Evolutionary conservation across 1,140 invertebrate species (phyloP).

Genomic region (Dinothrombium tinctorium): DNA sequence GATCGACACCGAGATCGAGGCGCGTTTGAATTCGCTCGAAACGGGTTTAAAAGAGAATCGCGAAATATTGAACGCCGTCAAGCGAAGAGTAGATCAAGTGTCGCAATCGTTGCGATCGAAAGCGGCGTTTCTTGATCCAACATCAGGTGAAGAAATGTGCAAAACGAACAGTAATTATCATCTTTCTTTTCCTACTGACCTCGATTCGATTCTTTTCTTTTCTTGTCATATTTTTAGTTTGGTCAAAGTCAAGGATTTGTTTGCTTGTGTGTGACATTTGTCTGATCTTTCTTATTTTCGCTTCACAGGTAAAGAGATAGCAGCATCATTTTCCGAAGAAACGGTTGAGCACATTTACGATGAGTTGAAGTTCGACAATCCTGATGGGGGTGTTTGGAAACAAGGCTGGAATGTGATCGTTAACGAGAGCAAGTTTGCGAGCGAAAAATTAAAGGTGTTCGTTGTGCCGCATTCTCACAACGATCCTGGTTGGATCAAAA

Average conservation of each 20-base stretch:
- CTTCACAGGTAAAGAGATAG: neutral
- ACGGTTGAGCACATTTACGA: conserved; percentile 25
- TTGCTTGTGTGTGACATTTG: too few species aligned
- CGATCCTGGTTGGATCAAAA: conserved; percentile 86
- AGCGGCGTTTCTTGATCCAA: neutral
- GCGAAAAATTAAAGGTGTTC: conserved; percentile 69
- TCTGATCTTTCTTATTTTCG: too few species aligned
- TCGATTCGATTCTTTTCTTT: neutral
- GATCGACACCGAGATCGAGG: neutral
- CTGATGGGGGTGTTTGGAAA: conserved; percentile 93
- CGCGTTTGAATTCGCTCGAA: conserved; percentile 1
- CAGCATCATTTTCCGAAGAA: too few species aligned
- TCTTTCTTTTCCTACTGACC: neutral
- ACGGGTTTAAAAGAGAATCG: conserved; percentile 8
- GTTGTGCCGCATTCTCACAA: conserved; percentile 67
- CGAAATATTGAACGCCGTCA: conserved; percentile 3
- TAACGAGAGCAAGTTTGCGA: conserved; percentile 39
- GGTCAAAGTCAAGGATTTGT: too few species aligned
- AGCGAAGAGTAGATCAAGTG: conserved; percentile 1
- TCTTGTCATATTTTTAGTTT: neutral
- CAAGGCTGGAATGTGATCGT: conserved; percentile 83
- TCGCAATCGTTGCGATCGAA: neutral
- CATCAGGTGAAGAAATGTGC: neutral
- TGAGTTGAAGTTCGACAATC: conserved; percentile 67
- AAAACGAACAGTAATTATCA: neutral